Base-by-base conservation (phyloP, 2,797 vertebrate genomes). In the Gambelia wislizenii region DNA sequence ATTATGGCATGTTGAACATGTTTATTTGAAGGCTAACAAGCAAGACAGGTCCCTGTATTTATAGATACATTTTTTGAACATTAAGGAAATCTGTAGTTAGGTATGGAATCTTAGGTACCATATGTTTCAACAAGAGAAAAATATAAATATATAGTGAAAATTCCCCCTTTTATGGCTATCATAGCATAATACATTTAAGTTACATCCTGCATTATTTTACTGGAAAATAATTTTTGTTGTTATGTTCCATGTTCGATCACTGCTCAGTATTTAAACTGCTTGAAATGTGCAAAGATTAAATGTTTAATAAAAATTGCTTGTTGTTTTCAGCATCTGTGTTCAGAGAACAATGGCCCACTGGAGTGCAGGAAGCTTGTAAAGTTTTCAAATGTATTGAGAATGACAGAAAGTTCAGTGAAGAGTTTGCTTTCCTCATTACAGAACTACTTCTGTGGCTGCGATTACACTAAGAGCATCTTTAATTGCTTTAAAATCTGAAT, bases 401-500 rank as follows among this genome's bases (percentile, higher is more conserved):
- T 98, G 98, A 98, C 97, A 98, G 98, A 99, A 99, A 99, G 99
- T 99, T 99, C 98, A 98, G 98, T 97, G 97, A 98, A 97, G 98
- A 99, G 98, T 99, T 99, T 98, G 98, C 98, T 98, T 98, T 97
- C 97, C 98, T 99, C 99, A 98, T 99, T 99, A 99, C 98, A 97
- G 95, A 98, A 97, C 98, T 98, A 98, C 99, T 99, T 98, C 98
- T 98, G 98, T 98, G 98, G 98, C 98, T 98, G 98, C 98, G 98
- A 99, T 99, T 99, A 99, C 98, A 99, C 98, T 97, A 98, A 99
- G 99, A 99, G 99, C 99, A 99, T 99, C 98, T 99, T 99, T 99
- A 99, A 99, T 99, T 99, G 99, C 99, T 99, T 99, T 99, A 99
- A 99, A 99, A 99, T 99, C 99, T 98, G 98, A 99, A 99, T 98